Evolutionary conservation across 2,113 vertebrate genomes (phyloP).

Genomic region (Otis tarda): DNA sequence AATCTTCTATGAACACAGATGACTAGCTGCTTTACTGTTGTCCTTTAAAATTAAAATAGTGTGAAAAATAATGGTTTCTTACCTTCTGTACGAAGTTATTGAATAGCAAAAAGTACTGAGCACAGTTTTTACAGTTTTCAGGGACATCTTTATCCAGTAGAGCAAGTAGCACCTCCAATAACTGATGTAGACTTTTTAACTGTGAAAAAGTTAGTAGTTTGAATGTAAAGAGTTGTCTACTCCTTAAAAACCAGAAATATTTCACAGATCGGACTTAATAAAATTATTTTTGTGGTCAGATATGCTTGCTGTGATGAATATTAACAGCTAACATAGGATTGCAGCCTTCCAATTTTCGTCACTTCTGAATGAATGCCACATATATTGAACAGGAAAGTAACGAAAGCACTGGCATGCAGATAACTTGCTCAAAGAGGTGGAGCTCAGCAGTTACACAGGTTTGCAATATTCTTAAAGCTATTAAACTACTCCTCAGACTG

Average conservation of each 20-base stretch:
- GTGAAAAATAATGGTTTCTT: background rate
- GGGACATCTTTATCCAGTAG: conserved; percentile 97
- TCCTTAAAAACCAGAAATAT: background rate
- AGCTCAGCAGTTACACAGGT: background rate
- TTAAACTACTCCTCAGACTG: background rate
- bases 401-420: background rate
- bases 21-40: background rate
- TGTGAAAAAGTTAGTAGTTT: conserved; percentile 42
- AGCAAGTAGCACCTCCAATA: conserved; percentile 89
- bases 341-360: background rate
- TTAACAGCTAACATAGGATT: background rate
- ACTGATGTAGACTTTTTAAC: conserved; percentile 84
- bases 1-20: background rate
- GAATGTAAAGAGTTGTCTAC: background rate
- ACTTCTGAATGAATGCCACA: background rate
- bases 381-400: background rate
- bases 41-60: background rate
- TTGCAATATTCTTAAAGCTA: background rate
- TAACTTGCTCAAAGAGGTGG: background rate
- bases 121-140: conserved; percentile 98
- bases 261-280: background rate
- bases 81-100: conserved; percentile 98
- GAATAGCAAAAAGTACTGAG: conserved; percentile 96
- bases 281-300: background rate
- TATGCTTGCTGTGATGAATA: conserved; percentile 17